Evolutionary conservation across 2,113 vertebrate genomes (phyloP).

Genomic region (Cephalopterus ornatus): DNA sequence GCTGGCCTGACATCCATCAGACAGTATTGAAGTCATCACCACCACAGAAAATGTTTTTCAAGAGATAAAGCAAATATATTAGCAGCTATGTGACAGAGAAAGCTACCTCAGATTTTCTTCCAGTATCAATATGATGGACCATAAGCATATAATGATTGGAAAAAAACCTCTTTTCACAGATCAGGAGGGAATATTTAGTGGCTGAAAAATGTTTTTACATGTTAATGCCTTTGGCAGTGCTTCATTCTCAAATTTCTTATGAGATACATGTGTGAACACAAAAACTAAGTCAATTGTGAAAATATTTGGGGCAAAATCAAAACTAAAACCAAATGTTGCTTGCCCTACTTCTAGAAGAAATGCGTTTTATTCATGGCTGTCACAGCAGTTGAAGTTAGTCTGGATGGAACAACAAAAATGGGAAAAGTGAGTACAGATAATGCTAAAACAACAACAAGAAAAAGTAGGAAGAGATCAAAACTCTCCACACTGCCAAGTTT

Average conservation of each 20-base stretch:
- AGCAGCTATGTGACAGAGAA: background rate
- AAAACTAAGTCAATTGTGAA: background rate
- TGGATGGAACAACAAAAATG: background rate
- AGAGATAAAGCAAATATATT: background rate
- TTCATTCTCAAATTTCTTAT: background rate
- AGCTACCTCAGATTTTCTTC: background rate
- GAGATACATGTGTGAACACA: background rate
- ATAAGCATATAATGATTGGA: background rate
- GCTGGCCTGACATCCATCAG: background rate
- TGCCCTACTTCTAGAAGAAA: background rate
- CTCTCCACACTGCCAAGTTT: background rate
- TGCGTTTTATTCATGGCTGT: background rate
- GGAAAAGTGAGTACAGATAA: background rate
- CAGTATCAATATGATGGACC: background rate
- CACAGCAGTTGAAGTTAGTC: background rate
- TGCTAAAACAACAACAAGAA: background rate
- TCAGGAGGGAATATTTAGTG: background rate
- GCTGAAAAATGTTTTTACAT: background rate
- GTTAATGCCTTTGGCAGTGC: background rate
- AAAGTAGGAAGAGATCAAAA: background rate
- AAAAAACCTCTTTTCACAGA: background rate
- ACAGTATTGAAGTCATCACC: background rate
- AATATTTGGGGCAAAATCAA: background rate
- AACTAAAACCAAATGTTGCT: background rate
- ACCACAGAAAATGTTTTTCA: background rate